Evolutionary conservation across 2,113 vertebrate genomes (phyloP).

Genomic region (Shinisaurus crocodilurus): DNA sequence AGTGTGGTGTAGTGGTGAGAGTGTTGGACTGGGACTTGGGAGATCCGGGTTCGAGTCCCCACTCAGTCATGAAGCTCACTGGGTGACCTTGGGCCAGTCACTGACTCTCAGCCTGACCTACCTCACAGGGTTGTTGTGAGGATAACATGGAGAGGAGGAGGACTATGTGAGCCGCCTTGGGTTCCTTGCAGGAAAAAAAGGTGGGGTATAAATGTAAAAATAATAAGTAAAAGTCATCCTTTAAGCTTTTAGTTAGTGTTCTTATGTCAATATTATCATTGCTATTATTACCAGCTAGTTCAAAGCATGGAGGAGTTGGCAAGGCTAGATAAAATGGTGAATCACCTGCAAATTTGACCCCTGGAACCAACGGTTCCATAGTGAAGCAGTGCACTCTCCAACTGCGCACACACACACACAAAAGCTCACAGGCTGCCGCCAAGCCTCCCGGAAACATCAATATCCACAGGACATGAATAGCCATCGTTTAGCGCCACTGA

Average conservation of each 20-base stretch:
- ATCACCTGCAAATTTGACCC: neutral
- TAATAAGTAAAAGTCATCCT: neutral
- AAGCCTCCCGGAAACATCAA: neutral
- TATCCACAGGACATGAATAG: neutral
- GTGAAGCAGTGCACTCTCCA: neutral
- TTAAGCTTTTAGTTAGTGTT: neutral
- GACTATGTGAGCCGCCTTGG: no score
- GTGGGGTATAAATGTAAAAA: no score
- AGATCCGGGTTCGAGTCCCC: no score
- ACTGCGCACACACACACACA: no score
- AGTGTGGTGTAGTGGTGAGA: no score
- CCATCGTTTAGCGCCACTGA: neutral
- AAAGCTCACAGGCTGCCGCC: neutral
- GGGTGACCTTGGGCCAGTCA: no score
- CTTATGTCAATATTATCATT: neutral
- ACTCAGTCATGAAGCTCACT: no score
- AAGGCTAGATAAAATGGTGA: neutral
- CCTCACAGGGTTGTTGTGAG: no score
- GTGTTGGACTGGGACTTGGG: no score
- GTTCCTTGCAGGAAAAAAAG: no score
- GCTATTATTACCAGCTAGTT: neutral
- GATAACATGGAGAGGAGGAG: no score
- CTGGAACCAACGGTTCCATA: neutral
- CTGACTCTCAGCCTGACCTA: no score
- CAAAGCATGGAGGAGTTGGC: neutral